These are phyloP conservation scores for Peromyscus aztecus DNA, from an alignment of 2,797 vertebrate species.

Conservation along the genomic window DNA sequence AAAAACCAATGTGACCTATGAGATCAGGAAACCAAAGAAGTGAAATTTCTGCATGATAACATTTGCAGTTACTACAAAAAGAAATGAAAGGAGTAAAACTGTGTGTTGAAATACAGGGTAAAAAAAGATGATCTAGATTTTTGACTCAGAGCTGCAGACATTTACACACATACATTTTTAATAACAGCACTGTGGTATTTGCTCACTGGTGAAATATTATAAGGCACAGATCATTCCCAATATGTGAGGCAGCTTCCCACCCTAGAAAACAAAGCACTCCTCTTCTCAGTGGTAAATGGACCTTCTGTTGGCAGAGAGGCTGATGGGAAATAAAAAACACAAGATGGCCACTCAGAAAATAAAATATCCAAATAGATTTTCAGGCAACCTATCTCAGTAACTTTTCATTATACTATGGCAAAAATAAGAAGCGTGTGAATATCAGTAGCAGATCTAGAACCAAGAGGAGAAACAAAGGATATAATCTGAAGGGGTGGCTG, in stretches of 20 bases:
- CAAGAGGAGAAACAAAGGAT: background rate
- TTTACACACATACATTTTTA: background rate
- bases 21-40: conserved; percentile 77
- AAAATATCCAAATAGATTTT: conserved; percentile 53
- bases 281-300: background rate
- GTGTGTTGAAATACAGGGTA: conserved; percentile 24
- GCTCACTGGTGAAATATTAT: conserved; percentile 44
- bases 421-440: conserved; percentile 57
- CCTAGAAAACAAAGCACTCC: conserved; percentile 48
- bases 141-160: conserved; percentile 25
- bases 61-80: conserved; percentile 57
- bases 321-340: background rate
- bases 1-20: conserved; percentile 79
- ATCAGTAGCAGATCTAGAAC: background rate
- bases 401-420: conserved; percentile 16
- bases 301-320: background rate
- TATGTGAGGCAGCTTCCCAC: background rate
- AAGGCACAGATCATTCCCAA: conserved; percentile 33
- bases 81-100: conserved; percentile 53
- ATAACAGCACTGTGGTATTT: conserved; percentile 12
- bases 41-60: conserved; percentile 67
- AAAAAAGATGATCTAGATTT: conserved; percentile 37
- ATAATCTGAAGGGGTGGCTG: conserved; percentile 15
- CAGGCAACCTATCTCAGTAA: background rate
- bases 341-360: conserved; percentile 30